Conservation (phyloP, 2,113 vertebrate genomes). For the Notechis scutatus region DNA sequence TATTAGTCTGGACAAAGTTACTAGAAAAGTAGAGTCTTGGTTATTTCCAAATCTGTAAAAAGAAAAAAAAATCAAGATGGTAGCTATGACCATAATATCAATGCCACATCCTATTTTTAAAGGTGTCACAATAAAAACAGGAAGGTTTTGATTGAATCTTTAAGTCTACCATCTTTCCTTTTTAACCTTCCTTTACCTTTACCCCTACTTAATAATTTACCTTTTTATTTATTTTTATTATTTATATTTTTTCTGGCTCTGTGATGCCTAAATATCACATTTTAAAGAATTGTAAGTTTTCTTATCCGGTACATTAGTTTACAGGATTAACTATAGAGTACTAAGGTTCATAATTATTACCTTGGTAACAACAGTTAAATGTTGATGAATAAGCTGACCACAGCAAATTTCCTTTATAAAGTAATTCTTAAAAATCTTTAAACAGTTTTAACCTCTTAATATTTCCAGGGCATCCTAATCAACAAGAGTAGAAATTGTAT, state of each 20-base stretch:
- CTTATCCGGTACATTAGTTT: not conserved
- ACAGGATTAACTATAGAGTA: not conserved
- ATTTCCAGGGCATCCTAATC: not conserved
- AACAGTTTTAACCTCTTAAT: not conserved
- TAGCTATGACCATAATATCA: not conserved
- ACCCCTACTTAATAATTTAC: not conserved
- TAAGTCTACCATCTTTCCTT: not conserved
- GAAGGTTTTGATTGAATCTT: not conserved
- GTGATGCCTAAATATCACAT: not conserved
- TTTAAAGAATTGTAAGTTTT: not conserved
- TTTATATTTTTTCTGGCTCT: not conserved
- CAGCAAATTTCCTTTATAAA: not conserved
- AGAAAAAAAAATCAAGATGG: not conserved
- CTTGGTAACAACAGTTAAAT: not conserved
- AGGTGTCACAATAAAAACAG: not conserved
- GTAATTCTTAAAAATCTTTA: not conserved
- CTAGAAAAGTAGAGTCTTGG: not conserved
- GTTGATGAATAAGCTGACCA: not conserved
- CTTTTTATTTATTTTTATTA: not conserved
- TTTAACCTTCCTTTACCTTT: not conserved
- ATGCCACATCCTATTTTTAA: not conserved
- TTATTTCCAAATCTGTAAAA: not conserved
- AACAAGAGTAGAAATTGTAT: not conserved
- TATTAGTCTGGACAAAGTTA: not conserved
- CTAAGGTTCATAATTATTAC: not conserved